Base-by-base conservation (phyloP, 2,113 vertebrate species). In the Phaetusa simplex region DNA sequence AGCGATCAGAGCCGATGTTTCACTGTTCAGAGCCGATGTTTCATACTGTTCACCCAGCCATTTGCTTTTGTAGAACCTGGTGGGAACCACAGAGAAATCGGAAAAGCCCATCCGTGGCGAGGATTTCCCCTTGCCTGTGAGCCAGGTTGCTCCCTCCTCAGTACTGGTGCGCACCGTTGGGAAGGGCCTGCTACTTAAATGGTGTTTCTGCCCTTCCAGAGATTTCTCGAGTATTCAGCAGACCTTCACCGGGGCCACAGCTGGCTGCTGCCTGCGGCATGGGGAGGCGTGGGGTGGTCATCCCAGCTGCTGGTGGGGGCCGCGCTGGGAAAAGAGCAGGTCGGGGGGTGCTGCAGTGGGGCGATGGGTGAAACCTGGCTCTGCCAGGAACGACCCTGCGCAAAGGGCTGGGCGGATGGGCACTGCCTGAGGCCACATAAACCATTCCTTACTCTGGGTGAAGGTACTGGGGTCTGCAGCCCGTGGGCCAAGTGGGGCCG, bases 191-290 rank as follows among this genome's bases (percentile, higher is more conserved):
- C 40, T 53, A 58, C 16, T 86, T 38, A 34, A 56, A n/a, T 0
- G 0, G 19, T 4, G 2, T 43, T 79, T 32, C 47, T 65, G 55
- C 24, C 65, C 74, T 89, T 84, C 79, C 62, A 56, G 71, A 92
- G 82, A 77, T 67, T 74, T 94, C 89, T 84, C 40, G 71, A 45
- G 29, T 5, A 40, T 38, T 55, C 10, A 2, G n/a, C n/a, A 77
- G 83, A 58, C 55, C 16, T 74, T 38, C 19, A 7, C 12, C 0
- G 0, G 24, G 49, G 24, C 69, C 81, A 21, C 0, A 0, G 50
- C 34, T 0, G 1, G 62, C 36, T 49, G n/a, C 36, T 1, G 12
- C 50, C 19, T 12, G 55, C 0, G 1, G 45, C 27, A 38, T 1
- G 4, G 53, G 32, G 23, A n/a, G 4, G 59, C 6, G 1, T 27